Base-by-base conservation (phyloP, 2,888 invertebrate genomes). In the Ophonus ardosiacus region DNA sequence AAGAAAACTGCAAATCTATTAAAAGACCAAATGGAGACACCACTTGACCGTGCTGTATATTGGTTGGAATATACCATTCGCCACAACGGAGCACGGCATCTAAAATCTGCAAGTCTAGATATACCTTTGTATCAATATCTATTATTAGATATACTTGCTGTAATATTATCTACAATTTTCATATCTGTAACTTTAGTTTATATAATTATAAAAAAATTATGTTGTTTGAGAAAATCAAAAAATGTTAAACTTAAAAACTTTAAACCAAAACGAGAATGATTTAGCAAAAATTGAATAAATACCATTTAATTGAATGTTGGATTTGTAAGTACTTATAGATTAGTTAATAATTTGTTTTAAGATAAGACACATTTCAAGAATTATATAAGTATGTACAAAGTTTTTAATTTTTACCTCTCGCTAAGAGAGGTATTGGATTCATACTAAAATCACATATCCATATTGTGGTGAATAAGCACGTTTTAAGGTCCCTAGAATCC, bases 61-160 rank as follows among this genome's bases (percentile, higher is more conserved):
- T 86, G 86, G 86, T 24, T 81, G 10, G 86, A 86, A 81, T 56
- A 86, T 40, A 61, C 85, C 1, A 65, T 86, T 1, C 21, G 79
- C 24, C 78, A 85, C 31, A 85, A 81, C 6, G 85, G 85, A 17
- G 85, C 71, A 13, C n/a, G 21, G 1, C 86, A 86, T 84, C 51
- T 86, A 24, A 56, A 57, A 51, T 86, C 81, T 38, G 76, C 81
- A n/a, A 38, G 76, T 21, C 5, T 81, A 17, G 81, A 84, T 56
- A 40, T 86, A 38, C 18, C 80, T 4, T 31, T 63, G 6, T 24
- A 24, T 15, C 84, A 86, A 68, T 81, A 84, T 78, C 17, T 86
- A 2, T 57, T 86, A 43, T 51, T 86, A 31, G 86, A 86, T 82
- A 83, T 86, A 31, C 15, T 86, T 4, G 81, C 65, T 10, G 76